These are phyloP conservation scores for Theodoxus fluviatilis DNA, from an alignment of 2,888 invertebrate genomes.

Conservation along the genomic window DNA sequence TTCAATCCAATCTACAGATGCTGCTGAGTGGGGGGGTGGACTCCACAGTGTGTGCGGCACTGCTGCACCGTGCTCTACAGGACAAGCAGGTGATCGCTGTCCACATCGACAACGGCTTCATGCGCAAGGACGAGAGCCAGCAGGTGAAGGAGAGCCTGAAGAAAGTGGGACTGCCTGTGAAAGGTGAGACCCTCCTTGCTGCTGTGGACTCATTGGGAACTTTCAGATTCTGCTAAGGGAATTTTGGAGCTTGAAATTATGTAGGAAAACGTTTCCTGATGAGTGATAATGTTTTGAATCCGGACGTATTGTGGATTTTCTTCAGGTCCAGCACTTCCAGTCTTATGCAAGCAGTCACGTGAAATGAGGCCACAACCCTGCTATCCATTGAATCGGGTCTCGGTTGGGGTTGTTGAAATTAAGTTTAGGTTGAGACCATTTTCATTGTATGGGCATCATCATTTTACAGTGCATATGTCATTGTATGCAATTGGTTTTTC, in stretches of 20 bases:
- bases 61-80: slow-evolving; percentile 87
- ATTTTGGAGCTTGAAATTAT: not conserved
- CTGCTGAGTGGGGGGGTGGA: slow-evolving; percentile 98
- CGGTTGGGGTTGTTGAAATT: too few species aligned
- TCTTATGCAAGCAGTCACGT: too few species aligned
- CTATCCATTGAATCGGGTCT: too few species aligned
- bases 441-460: too few species aligned
- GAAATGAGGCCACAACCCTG: too few species aligned
- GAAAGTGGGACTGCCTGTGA: slow-evolving; percentile 82
- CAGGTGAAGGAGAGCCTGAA: slow-evolving; percentile 84
- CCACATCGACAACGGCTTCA: slow-evolving; percentile 98
- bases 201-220: not conserved
- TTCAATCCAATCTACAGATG: slow-evolving; percentile 70
- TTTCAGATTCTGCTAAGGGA: too few species aligned
- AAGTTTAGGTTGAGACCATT: too few species aligned
- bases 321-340: not conserved
- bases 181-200: slow-evolving; percentile 65
- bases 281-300: too few species aligned
- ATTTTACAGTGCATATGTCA: too few species aligned
- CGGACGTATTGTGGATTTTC: not conserved
- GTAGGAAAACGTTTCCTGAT: not conserved
- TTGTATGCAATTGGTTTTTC: too few species aligned
- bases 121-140: slow-evolving; percentile 93
- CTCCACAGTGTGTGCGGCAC: slow-evolving; percentile 98
- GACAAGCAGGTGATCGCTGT: slow-evolving; percentile 89